Percentiles rank a stretch among this genome's conserved stretches.
Evolutionary conservation across 2,888 invertebrate species (phyloP).

Genomic region (Leucania comma): DNA sequence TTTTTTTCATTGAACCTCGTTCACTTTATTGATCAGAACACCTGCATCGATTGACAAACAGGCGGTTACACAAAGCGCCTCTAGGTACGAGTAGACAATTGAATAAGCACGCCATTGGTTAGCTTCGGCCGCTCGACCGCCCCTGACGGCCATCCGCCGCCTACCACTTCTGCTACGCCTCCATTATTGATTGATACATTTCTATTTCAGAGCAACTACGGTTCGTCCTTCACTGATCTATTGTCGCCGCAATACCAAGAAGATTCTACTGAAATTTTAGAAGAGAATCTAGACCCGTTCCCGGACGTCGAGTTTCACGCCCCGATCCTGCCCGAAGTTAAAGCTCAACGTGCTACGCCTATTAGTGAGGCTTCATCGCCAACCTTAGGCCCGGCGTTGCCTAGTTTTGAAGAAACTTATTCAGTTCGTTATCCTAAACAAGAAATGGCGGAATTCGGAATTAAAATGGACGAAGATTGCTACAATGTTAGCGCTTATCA

Average conservation of each 20-base stretch:
- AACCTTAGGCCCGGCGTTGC: constrained; percentile 92
- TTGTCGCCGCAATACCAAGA: constrained; percentile 94
- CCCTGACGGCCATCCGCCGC: constrained; percentile 81
- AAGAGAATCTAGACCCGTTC: constrained; percentile 94
- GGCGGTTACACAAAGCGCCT: constrained; percentile 63
- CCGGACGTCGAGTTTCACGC: constrained; percentile 92
- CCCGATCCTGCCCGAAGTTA: constrained; percentile 83
- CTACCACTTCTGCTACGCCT: constrained; percentile 84
- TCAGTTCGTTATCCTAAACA: constrained; percentile 93
- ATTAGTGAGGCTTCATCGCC: constrained; percentile 87
- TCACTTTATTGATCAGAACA: constrained; percentile 70
- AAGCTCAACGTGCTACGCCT: constrained; percentile 84
- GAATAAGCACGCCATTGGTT: constrained; percentile 81
- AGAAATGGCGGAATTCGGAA: constrained; percentile 92
- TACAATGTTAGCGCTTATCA: constrained; percentile 92
- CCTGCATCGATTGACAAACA: constrained; percentile 72
- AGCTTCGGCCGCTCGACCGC: constrained; percentile 74
- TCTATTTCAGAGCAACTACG: constrained; percentile 93
- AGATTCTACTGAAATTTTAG: constrained; percentile 93
- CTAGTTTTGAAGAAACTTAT: constrained; percentile 97
- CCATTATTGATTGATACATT: constrained; percentile 82
- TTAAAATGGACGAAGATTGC: constrained; percentile 97
- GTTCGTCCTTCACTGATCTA: constrained; percentile 95
- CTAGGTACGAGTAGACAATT: constrained; percentile 62
- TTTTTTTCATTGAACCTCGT: constrained; percentile 14